A percentile compares a stretch with the other conserved stretches of the same genome.
Conservation (phyloP, 2,113 vertebrate genomes). For the Urocynchramus pylzowi region DNA sequence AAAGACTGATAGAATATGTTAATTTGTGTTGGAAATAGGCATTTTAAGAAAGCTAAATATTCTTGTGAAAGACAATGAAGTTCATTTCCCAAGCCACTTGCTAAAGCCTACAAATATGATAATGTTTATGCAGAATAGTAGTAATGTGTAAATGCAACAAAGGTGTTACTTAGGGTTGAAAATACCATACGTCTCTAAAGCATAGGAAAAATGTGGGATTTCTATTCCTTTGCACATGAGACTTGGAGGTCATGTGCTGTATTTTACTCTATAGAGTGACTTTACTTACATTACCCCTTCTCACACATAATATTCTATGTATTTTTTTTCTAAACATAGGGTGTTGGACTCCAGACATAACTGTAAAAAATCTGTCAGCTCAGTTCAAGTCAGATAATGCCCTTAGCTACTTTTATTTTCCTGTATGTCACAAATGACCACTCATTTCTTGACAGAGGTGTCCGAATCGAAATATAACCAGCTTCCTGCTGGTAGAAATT, state of each 20-base stretch:
- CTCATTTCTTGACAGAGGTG: slow-evolving; percentile 54
- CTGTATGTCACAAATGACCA: slow-evolving; percentile 47
- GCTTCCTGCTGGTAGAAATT: slow-evolving; percentile 57
- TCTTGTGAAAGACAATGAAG: neutral
- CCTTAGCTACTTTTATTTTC: slow-evolving; percentile 32
- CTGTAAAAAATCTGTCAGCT: slow-evolving; percentile 37
- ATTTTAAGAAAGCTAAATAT: neutral
- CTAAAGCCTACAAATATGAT: neutral
- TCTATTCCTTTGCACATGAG: neutral
- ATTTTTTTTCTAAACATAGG: neutral
- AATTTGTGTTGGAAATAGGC: neutral
- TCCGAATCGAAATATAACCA: neutral
- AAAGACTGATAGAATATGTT: neutral
- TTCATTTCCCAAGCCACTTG: neutral
- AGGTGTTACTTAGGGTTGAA: neutral
- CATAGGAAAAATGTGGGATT: neutral
- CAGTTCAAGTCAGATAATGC: slow-evolving; percentile 42
- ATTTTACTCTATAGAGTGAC: neutral
- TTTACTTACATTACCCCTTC: neutral
- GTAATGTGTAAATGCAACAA: neutral
- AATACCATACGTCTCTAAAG: neutral
- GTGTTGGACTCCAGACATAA: slow-evolving; percentile 15
- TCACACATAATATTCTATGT: neutral
- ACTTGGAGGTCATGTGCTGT: neutral
- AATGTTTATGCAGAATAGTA: neutral